Evolutionary conservation across 2,797 vertebrate species (phyloP), one percentile per base, ranked within the genome.

Genomic region (Ibycter americanus): DNA sequence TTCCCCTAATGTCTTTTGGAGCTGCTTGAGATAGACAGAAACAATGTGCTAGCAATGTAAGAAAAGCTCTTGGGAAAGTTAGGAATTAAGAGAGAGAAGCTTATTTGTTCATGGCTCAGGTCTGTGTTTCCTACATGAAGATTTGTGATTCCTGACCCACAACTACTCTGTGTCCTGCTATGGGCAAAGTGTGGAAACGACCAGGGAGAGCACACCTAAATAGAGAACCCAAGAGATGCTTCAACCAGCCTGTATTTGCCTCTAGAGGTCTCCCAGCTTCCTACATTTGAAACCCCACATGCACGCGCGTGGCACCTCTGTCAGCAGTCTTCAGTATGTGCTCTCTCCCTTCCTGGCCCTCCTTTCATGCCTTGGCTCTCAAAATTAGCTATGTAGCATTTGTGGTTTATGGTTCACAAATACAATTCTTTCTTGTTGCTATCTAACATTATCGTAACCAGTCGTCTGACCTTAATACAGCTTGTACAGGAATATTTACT

Each of bases 231-330:
- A 51, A 51, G 25, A 25, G 42, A 51, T n/a, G 32, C 31, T 87
- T 52, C 62, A 31, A 8, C 51, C 72, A 56, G n/a, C 8, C 47
- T 55, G 3, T 25, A 5, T 62, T 66, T 94, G 66, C 90, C 94
- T 88, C 83, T 91, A 96, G 93, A 90, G 73, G 77, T 94, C 94
- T 95, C 89, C 73, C 85, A 92, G 63, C 38, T 88, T 90, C 38
- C 34, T 34, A 14, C 25, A 3, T 76, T 72, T 42, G 46, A 63
- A 86, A 86, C 36, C 4, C 31, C 21, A 29, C 59, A 26, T 12
- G 11, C 44, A 40, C 0, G 0, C 17, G 12, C 14, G 38, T 22
- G 11, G 25, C n/a, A 63, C 6, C 15, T 40, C 68, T 55, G 52
- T 27, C 44, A 44, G 18, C 38, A 85, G 32, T n/a, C 44, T 88